phyloP scores from a whole-genome alignment of 2,888 invertebrate species.

The Mamestra brassicae region DNA sequence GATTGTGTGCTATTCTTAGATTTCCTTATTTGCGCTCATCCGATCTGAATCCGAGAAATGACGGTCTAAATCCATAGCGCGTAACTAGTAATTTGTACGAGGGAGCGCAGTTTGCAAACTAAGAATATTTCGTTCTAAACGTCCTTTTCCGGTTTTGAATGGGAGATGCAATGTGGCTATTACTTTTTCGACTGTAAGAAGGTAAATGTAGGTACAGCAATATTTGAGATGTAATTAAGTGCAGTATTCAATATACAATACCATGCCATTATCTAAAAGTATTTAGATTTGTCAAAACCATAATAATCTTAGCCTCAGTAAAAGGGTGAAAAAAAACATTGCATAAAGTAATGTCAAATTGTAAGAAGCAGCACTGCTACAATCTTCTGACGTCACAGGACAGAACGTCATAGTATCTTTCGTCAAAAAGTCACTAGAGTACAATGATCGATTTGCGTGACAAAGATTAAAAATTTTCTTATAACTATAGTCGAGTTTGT shows the following conservation, averaged over 20 bases:
- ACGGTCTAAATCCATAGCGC: not conserved
- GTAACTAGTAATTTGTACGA: not conserved
- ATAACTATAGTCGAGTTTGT: not conserved
- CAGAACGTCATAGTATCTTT: not conserved
- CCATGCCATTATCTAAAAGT: not conserved
- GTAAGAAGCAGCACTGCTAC: not conserved
- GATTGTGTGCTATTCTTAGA: not conserved
- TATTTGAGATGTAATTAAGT: not conserved
- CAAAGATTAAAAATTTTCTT: not conserved
- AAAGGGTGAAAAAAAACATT: not conserved
- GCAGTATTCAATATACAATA: not conserved
- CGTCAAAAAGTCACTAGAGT: no score
- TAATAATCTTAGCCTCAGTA: not conserved
- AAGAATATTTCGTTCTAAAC: constrained; percentile 1
- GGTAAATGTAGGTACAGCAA: not conserved
- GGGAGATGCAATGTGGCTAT: not conserved
- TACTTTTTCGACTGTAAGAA: not conserved
- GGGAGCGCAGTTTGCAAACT: not conserved
- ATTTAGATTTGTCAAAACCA: no score
- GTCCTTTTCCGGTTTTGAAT: not conserved
- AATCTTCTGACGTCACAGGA: not conserved
- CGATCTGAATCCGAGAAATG: not conserved
- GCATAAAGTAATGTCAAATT: not conserved
- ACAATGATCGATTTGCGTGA: no score
- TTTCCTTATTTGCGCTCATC: not conserved